Conservation (phyloP, 2,113 vertebrate genomes). For the Melanerpes aurifrons region DNA sequence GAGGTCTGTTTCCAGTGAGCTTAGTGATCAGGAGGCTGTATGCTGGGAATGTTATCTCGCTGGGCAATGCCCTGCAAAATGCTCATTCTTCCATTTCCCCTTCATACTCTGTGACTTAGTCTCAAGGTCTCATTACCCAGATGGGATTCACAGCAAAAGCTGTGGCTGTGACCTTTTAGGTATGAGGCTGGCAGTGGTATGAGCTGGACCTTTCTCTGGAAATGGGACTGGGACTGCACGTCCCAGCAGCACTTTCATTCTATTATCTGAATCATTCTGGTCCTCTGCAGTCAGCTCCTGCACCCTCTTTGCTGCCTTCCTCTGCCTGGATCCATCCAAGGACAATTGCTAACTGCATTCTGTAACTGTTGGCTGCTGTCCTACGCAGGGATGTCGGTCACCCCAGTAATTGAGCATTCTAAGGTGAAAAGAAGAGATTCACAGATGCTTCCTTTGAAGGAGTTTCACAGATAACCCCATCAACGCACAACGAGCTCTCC, state of each 20-base stretch:
- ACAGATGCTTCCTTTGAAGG: not conserved
- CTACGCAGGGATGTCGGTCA: not conserved
- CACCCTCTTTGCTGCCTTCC: not conserved
- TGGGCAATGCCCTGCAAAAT: not conserved
- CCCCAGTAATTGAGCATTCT: not conserved
- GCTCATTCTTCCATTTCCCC: not conserved
- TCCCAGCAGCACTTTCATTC: not conserved
- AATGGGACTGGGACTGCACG: rapidly evolving
- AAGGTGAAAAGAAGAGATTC: not conserved
- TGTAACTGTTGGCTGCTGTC: not conserved
- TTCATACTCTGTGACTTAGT: not conserved
- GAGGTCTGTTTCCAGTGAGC: not conserved
- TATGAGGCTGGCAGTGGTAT: rapidly evolving
- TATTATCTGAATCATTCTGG: not conserved
- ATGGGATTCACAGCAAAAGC: not conserved
- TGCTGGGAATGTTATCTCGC: not conserved
- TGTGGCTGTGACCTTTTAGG: not conserved
- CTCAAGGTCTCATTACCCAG: not conserved
- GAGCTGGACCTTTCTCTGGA: not conserved
- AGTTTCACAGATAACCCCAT: not conserved
- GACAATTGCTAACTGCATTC: not conserved
- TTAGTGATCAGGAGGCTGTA: rapidly evolving
- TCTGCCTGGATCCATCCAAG: not conserved
- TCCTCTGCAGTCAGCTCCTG: not conserved
- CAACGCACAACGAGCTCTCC: not conserved